Conservation (phyloP, 2,797 vertebrate species). For the Karalla daura region DNA sequence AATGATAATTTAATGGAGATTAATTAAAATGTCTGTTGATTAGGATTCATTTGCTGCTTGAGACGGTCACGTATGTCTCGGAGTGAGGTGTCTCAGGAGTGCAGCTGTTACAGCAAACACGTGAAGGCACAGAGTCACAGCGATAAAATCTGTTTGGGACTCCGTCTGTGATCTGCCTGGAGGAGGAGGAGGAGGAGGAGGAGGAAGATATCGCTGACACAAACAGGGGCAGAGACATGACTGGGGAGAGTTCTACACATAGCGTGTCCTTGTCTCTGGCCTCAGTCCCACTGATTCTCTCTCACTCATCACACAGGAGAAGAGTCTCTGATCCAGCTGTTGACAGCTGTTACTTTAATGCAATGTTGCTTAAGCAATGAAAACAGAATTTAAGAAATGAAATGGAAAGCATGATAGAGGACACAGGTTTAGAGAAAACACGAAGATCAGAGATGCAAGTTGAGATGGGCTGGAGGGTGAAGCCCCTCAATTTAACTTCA, state of each 20-base stretch:
- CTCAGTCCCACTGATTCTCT: slow-evolving; percentile 52
- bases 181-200: slow-evolving; percentile 15
- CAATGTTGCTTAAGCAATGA: no score
- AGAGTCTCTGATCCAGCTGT: no score
- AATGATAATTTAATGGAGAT: slow-evolving; percentile 8
- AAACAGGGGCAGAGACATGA: slow-evolving; percentile 23
- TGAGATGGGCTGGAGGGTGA: no score
- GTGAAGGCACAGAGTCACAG: slow-evolving; percentile 10
- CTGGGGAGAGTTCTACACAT: slow-evolving; percentile 46
- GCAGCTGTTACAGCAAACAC: slow-evolving; percentile 23
- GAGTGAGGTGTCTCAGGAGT: neutral
- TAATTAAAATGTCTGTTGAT: slow-evolving; percentile 12
- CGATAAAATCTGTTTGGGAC: slow-evolving; percentile 33
- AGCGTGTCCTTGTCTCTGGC: slow-evolving; percentile 59
- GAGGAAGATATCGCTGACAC: slow-evolving; percentile 31
- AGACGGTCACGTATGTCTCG: neutral
- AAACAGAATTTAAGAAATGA: no score
- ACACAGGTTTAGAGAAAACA: no score
- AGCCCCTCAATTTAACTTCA: no score
- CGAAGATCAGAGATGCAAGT: no score
- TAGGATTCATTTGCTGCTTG: slow-evolving; percentile 9
- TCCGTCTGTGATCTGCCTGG: slow-evolving; percentile 30
- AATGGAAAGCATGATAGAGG: no score
- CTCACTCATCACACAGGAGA: no score
- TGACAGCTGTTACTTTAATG: no score